Conservation (phyloP, 2,888 invertebrate genomes). For the Idaea straminata region DNA sequence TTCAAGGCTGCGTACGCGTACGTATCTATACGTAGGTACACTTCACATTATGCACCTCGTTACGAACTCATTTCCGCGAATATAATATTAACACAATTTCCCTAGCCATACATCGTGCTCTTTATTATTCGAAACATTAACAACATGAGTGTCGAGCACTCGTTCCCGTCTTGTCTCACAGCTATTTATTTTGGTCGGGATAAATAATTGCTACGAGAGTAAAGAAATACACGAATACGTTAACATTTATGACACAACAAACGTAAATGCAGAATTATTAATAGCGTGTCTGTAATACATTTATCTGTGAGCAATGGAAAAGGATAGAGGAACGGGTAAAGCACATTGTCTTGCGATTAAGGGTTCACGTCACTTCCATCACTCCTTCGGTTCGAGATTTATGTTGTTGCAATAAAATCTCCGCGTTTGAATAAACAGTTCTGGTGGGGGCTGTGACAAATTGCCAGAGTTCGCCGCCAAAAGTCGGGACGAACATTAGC, state of each 20-base stretch:
- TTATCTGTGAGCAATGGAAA: constrained; percentile 18
- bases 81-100: constrained; percentile 23
- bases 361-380: constrained; percentile 63
- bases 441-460: constrained; percentile 68
- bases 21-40: constrained; percentile 37
- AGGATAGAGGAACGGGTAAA: constrained; percentile 17
- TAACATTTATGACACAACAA: constrained; percentile 34
- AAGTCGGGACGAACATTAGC: constrained; percentile 67
- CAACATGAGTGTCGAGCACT: constrained; percentile 22
- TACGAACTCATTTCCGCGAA: constrained; percentile 27
- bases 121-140: constrained; percentile 19
- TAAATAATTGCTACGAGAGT: constrained; percentile 28
- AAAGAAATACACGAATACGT: constrained; percentile 27
- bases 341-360: constrained; percentile 61
- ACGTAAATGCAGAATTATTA: constrained; percentile 35
- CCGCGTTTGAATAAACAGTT: constrained; percentile 77
- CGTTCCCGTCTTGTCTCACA: constrained; percentile 25
- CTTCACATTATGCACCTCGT: constrained; percentile 41
- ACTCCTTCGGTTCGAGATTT: constrained; percentile 63
- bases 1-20: constrained; percentile 27
- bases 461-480: constrained; percentile 63
- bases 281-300: constrained; percentile 34
- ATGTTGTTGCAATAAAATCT: constrained; percentile 76
- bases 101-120: constrained; percentile 15
- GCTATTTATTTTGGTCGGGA: constrained; percentile 26